Conservation (phyloP, 1,140 invertebrate species). For the Fopius arisanus region DNA sequence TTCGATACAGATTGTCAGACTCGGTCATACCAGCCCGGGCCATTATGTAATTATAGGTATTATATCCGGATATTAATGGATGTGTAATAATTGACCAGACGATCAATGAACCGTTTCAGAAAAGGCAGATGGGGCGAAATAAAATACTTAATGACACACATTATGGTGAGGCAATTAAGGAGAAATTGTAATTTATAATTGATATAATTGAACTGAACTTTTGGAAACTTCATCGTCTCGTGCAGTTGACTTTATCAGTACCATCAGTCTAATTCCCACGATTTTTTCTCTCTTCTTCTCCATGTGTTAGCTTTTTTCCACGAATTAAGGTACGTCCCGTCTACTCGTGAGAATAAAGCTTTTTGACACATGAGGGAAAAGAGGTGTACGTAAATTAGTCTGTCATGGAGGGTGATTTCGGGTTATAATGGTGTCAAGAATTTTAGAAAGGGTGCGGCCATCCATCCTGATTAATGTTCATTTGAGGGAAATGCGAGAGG, state of each 20-base stretch:
- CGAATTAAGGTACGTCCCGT: not conserved
- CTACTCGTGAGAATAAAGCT: not conserved
- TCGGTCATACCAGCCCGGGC: not conserved
- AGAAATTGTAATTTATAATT: too few species aligned
- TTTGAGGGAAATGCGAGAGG: not conserved
- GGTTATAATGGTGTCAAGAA: constrained; percentile 2
- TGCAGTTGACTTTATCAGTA: too few species aligned
- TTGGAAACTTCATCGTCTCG: too few species aligned
- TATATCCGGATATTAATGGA: not conserved
- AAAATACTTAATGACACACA: not conserved
- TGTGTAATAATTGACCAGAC: not conserved
- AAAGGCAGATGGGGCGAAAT: not conserved
- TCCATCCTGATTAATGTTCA: constrained; percentile 1
- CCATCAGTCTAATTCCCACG: too few species aligned
- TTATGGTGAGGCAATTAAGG: too few species aligned
- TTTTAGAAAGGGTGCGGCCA: not conserved
- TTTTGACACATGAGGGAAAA: not conserved
- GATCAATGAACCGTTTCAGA: not conserved
- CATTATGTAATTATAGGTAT: constrained; percentile 7
- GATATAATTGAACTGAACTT: too few species aligned
- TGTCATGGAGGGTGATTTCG: not conserved
- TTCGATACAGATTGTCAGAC: too few species aligned
- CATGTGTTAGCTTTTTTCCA: not conserved
- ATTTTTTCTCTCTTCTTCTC: too few species aligned
- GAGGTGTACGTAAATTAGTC: not conserved